Conservation (phyloP, 2,797 vertebrate species). For the Argyrosomus regius region DNA sequence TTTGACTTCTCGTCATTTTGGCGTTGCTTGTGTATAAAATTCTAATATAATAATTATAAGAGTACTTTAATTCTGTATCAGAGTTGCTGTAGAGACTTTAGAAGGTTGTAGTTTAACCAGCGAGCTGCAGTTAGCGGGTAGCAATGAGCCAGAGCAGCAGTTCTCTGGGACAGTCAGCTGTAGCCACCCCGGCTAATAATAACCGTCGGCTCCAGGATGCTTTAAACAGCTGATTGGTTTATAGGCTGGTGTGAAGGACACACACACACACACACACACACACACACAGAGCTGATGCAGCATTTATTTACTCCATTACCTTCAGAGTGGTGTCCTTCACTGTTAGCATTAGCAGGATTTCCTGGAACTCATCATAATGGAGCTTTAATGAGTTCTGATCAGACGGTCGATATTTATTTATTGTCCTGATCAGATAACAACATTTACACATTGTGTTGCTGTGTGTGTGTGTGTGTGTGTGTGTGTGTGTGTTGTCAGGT, state of each 20-base stretch:
- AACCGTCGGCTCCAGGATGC: conserved; percentile 46
- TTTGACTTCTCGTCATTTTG: too few species aligned
- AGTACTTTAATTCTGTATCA: not conserved
- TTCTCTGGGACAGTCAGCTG: conserved; percentile 49
- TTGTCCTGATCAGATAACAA: too few species aligned
- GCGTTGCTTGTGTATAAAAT: not conserved
- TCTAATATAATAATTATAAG: too few species aligned
- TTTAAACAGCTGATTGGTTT: conserved; percentile 75
- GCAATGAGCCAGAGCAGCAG: conserved; percentile 25
- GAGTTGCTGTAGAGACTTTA: not conserved
- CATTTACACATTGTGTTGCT: too few species aligned
- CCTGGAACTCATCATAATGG: not conserved
- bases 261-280: conserved; percentile 44
- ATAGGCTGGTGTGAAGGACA: conserved; percentile 61
- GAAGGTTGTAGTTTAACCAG: not conserved
- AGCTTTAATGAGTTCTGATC: not conserved
- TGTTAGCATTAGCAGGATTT: not conserved
- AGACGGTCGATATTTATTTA: not conserved
- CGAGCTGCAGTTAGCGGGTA: conserved; percentile 13
- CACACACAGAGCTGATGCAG: conserved; percentile 25
- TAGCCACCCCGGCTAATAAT: conserved; percentile 67
- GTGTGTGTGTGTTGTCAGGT: conserved; percentile 24
- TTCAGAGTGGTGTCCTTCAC: not conserved
- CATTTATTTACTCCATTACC: conserved; percentile 24
- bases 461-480: conserved; percentile 4